Evolutionary conservation across 2,113 vertebrate species (phyloP).

Genomic region (Puntigrus tetrazona): DNA sequence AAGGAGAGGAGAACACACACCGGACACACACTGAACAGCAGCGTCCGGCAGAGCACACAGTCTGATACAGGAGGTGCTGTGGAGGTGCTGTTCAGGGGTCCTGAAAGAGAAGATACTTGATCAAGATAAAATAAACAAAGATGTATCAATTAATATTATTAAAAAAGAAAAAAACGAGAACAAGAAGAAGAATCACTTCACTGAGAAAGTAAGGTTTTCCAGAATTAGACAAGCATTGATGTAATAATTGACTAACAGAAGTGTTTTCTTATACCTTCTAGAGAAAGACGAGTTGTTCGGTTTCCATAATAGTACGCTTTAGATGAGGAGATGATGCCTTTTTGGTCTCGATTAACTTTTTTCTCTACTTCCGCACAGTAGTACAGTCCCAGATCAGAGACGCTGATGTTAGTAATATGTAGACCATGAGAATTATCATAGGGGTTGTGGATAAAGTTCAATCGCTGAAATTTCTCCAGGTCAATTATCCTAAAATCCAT

Average conservation of each 20-base stretch:
- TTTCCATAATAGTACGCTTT: conserved; percentile 20
- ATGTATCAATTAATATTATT: neutral
- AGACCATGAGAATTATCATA: neutral
- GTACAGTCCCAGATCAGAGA: conserved; percentile 37
- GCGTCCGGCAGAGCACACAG: conserved; percentile 17
- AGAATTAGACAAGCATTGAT: neutral
- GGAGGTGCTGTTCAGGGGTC: too few species aligned
- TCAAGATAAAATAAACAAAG: neutral
- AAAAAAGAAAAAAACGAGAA: too few species aligned
- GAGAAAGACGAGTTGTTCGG: neutral
- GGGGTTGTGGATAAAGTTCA: neutral
- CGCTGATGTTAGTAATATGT: too few species aligned
- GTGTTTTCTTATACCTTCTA: conserved; percentile 27
- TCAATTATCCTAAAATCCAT: accelerated
- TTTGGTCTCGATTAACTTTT: neutral
- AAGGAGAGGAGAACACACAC: conserved; percentile 19
- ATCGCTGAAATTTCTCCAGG: neutral
- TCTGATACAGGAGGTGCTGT: neutral
- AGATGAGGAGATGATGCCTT: too few species aligned
- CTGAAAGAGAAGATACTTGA: neutral
- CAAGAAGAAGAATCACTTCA: neutral
- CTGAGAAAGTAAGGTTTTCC: neutral
- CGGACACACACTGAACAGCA: conserved; percentile 27
- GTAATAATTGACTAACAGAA: neutral
- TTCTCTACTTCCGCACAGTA: conserved; percentile 36